Evolutionary conservation across 2,797 vertebrate species (phyloP), one percentile per base, ranked within the genome.

Genomic region (Sebastolobus altivelis): DNA sequence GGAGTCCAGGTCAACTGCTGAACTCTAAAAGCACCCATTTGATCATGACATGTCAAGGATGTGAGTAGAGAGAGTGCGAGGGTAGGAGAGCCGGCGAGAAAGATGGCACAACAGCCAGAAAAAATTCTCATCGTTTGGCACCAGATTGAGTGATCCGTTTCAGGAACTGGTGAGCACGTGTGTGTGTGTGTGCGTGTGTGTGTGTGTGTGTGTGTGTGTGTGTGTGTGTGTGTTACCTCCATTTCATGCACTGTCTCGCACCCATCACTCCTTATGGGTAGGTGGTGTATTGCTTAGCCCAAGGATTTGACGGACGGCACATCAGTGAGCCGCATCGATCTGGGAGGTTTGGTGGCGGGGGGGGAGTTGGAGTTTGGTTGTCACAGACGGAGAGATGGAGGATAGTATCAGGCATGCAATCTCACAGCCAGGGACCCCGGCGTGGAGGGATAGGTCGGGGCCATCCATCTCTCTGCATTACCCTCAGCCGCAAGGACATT

Each of bases 401-500:
- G 94, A 94, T 88, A 87, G 93, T 92, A 94, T 96, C 94, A 94
- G 91, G 83, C 92, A 91, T 93, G 92, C 95, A 95, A 95, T 95
- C 94, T 94, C 92, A 89, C 92, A 92, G 89, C 87, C 83, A 86
- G 88, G 91, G 92, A 89, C 88, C 92, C 91, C 49, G 80, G 91
- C 73, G 79, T 88, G 90, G 86, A 93, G 88, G 87, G 91, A 93
- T 91, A 94, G 91, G 93, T 92, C 72, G 80, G 82, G 81, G 84
- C 89, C 87, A 95, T 96, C 92, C 91, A 95, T 96, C 95, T 95
- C 92, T 87, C 79, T 87, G 92, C 93, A 93, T 95, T 95, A 95
- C 91, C 91, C 92, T 94, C 90, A 93, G 92, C 88, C 75, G 77
- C 93, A 94, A 92, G 91, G 93, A 95, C 95, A 95, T 95, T 94